Conservation (phyloP, 2,113 vertebrate genomes). For the rabbit (Oryctolagus cuniculus) region DNA sequence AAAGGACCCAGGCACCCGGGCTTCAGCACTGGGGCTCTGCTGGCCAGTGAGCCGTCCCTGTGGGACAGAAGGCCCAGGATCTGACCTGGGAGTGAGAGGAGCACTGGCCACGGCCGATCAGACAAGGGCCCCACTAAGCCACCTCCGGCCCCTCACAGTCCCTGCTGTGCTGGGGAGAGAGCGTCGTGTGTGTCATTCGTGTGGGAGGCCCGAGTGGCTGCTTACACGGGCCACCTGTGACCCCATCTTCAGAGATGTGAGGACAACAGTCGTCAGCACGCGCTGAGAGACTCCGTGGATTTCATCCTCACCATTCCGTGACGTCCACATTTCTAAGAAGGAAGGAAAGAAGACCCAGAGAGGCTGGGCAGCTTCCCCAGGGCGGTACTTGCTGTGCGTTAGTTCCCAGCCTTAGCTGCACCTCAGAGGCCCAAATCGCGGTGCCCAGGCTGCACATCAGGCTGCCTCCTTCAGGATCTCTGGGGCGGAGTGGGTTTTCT, state of each 20-base stretch:
- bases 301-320: neutral
- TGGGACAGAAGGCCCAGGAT: neutral
- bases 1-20: accelerated
- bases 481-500: neutral
- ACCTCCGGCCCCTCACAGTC: neutral
- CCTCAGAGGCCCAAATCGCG: neutral
- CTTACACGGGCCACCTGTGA: neutral
- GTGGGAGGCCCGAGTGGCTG: neutral
- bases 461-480: neutral
- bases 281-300: neutral
- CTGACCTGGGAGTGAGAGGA: neutral
- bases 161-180: neutral
- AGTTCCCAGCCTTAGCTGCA: neutral
- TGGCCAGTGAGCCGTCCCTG: no score
- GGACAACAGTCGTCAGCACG: neutral
- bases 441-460: neutral
- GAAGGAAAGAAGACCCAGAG: neutral
- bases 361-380: neutral
- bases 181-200: neutral
- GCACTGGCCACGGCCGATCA: accelerated
- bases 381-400: neutral
- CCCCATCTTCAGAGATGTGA: neutral
- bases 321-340: neutral
- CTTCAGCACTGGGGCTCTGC: neutral
- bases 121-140: neutral